Conservation (phyloP, 2,113 vertebrate genomes). For the Anseranas semipalmata region DNA sequence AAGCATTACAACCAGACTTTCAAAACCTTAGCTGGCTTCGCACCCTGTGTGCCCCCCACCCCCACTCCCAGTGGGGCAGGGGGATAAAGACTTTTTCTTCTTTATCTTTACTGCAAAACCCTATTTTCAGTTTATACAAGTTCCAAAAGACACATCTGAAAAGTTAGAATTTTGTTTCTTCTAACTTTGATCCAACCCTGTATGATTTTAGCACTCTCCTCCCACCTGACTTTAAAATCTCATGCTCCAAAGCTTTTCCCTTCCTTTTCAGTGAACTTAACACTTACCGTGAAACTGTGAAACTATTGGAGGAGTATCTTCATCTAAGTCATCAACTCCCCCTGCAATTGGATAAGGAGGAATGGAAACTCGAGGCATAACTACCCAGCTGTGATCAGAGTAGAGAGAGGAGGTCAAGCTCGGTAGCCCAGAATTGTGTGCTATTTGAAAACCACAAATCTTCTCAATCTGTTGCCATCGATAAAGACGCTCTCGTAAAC, state of each 20-base stretch:
- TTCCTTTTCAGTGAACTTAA: neutral
- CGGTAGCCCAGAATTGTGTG: slow-evolving; percentile 93
- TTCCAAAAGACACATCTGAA: neutral
- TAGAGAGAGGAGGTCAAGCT: slow-evolving; percentile 95
- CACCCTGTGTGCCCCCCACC: neutral
- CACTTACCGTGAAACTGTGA: slow-evolving; percentile 91
- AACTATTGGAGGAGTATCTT: slow-evolving; percentile 96
- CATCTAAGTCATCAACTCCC: slow-evolving; percentile 96
- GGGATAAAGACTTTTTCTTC: neutral
- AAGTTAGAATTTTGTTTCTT: neutral
- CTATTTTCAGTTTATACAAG: neutral
- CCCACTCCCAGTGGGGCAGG: too few relatives aligned
- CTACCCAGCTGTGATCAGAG: slow-evolving; percentile 98
- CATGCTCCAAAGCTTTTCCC: neutral
- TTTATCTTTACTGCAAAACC: neutral
- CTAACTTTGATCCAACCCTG: neutral
- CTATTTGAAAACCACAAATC: slow-evolving; percentile 95
- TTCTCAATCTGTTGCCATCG: slow-evolving; percentile 99
- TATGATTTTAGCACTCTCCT: neutral
- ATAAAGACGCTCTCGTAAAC: slow-evolving; percentile 94
- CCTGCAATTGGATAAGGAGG: slow-evolving; percentile 96
- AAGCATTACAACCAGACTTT: neutral
- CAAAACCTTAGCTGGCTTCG: neutral
- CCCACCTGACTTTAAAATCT: neutral
- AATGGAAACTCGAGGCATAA: slow-evolving; percentile 96